Base-by-base conservation (phyloP, 2,113 vertebrate genomes). In the Anseranas semipalmata region DNA sequence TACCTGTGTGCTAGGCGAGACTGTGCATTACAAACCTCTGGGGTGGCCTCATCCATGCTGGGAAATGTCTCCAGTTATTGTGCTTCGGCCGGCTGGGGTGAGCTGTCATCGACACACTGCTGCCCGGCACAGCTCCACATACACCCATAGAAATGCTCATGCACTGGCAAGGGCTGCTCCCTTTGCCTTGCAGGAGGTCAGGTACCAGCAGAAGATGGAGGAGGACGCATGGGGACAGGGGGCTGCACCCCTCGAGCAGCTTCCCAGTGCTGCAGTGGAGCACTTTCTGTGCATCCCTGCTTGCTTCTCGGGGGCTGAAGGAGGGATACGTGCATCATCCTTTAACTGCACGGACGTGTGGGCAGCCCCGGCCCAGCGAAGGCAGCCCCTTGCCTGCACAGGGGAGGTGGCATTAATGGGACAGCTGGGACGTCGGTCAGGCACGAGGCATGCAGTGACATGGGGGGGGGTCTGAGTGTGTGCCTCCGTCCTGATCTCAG, bases 201-300 rank as follows among this genome's bases (percentile, higher is more conserved):
- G 33, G 74, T 27, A 41, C 41, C 21, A 2, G 7, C n/a, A 0
- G 3, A 18, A 50, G 24, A 24, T 63, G 71, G 83, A 46, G 56
- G 56, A 33, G 39, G 32, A 24, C 7, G 2, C 0, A 0, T 10
- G 45, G 12, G 17, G 7, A 30, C 4, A 0, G 15, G 20, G 9
- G 27, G 55, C 46, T 79, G 41, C 84, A 74, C 33, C n/a, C 1
- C 20, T 6, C 2, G 5, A 43, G 16, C 28, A 56, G 32, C 25
- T 37, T 37, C 15, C 19, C 4, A 1, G 2, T 14, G 74, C 60
- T 27, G 39, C 9, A 15, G 53, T 10, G n/a, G 17, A 59, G 1
- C 19, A 7, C 56, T 19, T 28, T 15, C 33, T 68, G 15, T 15
- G 39, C 32, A 35, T 21, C 30, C 20, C 4, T 17, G 37, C n/a